Conservation (phyloP, 2,888 invertebrate genomes). For the Thecocarcelia acutangulata region DNA sequence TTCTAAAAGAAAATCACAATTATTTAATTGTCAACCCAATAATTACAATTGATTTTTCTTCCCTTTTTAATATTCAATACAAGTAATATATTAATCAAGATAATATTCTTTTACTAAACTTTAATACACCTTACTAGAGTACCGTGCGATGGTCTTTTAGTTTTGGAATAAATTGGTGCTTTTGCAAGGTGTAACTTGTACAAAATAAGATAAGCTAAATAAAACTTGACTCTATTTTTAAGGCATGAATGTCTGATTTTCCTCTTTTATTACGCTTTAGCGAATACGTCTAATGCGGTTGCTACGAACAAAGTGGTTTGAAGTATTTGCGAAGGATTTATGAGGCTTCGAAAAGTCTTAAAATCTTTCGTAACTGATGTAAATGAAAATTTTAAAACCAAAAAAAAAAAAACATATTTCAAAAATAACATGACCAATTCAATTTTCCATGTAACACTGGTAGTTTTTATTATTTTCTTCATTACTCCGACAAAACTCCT, state of each 20-base stretch:
- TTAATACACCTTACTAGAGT: no score
- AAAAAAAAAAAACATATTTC: constrained; percentile 14
- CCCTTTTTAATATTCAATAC: no score
- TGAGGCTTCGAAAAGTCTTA: constrained; percentile 46
- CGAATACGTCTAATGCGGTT: constrained; percentile 33
- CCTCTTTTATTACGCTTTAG: background rate
- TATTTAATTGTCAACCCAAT: no score
- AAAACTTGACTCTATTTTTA: background rate
- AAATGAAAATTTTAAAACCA: constrained; percentile 9
- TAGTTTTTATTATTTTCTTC: constrained; percentile 15
- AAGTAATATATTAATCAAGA: no score
- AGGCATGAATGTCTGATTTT: no score
- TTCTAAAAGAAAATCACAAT: no score
- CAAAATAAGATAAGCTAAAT: no score
- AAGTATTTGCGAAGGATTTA: constrained; percentile 54
- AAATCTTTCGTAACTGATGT: constrained; percentile 31
- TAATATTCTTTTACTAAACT: no score
- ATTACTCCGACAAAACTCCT: constrained; percentile 37
- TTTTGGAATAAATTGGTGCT: no score
- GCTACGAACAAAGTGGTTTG: constrained; percentile 28
- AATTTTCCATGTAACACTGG: constrained; percentile 40
- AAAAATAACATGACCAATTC: constrained; percentile 56
- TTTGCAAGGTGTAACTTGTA: no score
- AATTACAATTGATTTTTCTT: no score
- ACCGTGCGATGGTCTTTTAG: no score